A percentile compares a stretch with the other conserved stretches of the same genome.
Conservation (phyloP, 2,888 invertebrate species). For the Nemotelus nigrinus region DNA sequence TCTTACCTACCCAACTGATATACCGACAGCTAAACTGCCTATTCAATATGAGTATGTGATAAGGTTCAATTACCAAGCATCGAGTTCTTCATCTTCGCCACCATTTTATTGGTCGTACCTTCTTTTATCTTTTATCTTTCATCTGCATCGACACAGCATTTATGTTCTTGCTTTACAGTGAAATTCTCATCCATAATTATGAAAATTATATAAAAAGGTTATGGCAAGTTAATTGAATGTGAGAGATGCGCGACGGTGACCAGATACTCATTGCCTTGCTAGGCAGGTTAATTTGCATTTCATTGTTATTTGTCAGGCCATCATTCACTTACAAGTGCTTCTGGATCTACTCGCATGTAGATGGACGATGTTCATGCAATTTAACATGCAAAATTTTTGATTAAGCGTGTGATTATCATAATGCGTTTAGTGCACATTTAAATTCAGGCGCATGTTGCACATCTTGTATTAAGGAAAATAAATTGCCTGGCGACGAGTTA, state of each 20-base stretch:
- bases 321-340: slow-evolving; percentile 47
- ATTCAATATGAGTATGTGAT: background rate
- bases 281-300: slow-evolving; percentile 39
- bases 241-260: slow-evolving; percentile 34
- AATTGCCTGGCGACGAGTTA: too few relatives aligned
- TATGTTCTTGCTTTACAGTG: slow-evolving; percentile 43
- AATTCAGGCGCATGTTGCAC: slow-evolving; percentile 21
- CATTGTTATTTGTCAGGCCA: slow-evolving; percentile 48
- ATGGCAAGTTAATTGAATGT: slow-evolving; percentile 50
- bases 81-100: slow-evolving; percentile 1
- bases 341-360: background rate
- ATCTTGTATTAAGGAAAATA: background rate
- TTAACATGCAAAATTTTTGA: slow-evolving; percentile 1
- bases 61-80: background rate
- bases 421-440: slow-evolving; percentile 12
- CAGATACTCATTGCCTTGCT: background rate
- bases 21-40: background rate
- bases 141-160: slow-evolving; percentile 27
- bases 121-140: slow-evolving; percentile 37
- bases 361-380: background rate
- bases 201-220: slow-evolving; percentile 50
- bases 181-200: slow-evolving; percentile 49
- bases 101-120: slow-evolving; percentile 26
- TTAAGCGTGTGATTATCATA: slow-evolving; percentile 30
- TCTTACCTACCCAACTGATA: too few relatives aligned